Percentiles rank a stretch among this genome's conserved stretches.
These are phyloP conservation scores for Ennomos quercinarius DNA, from an alignment of 2,888 invertebrate species.

Conservation along the genomic window DNA sequence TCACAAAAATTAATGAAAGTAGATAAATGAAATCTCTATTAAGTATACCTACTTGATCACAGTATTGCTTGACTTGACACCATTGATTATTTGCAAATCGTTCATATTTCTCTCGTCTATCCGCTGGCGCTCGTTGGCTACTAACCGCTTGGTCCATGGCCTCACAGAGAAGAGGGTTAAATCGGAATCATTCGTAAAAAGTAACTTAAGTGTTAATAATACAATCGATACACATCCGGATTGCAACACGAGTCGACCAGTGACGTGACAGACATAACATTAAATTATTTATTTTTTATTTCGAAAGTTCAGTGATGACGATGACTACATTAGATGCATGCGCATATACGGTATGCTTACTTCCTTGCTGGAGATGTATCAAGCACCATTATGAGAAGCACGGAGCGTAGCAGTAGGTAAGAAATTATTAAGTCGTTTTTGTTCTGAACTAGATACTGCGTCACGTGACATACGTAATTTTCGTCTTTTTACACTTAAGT, in stretches of 20 bases:
- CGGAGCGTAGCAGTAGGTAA: too few relatives aligned
- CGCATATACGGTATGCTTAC: not conserved
- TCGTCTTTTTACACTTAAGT: too few relatives aligned
- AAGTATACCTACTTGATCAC: too few relatives aligned
- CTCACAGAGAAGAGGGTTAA: slow-evolving; percentile 37
- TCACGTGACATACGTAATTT: too few relatives aligned
- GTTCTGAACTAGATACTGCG: too few relatives aligned
- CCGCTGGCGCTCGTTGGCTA: not conserved
- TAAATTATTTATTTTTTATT: slow-evolving; percentile 12
- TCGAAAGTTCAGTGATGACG: slow-evolving; percentile 18
- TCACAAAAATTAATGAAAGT: too few relatives aligned
- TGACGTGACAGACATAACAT: slow-evolving; percentile 1
- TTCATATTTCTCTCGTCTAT: not conserved
- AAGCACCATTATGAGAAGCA: not conserved
- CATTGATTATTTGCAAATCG: too few relatives aligned
- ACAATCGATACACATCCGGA: slow-evolving; percentile 41
- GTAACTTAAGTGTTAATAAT: slow-evolving; percentile 40
- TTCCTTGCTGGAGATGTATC: slow-evolving; percentile 8
- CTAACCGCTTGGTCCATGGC: slow-evolving; percentile 29
- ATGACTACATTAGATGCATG: slow-evolving; percentile 20
- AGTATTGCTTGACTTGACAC: too few relatives aligned
- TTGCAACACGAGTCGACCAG: slow-evolving; percentile 26
- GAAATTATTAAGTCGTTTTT: too few relatives aligned
- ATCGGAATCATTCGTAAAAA: slow-evolving; percentile 43
- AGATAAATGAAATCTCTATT: too few relatives aligned